Conservation (phyloP, 1,140 invertebrate genomes). For the Solenopsis invicta region DNA sequence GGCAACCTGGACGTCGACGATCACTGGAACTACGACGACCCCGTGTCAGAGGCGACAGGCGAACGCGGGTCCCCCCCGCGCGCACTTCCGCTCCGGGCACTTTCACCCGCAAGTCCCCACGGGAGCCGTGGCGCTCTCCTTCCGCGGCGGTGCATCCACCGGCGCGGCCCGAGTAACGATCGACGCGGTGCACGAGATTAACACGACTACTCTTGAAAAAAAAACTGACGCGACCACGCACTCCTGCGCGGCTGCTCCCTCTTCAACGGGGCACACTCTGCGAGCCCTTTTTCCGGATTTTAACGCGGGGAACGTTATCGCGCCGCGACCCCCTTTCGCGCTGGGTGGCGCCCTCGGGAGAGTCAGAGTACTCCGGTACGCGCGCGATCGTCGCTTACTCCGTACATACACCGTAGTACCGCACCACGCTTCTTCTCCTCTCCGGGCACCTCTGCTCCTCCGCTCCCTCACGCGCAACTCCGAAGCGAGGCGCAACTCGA, state of each 20-base stretch:
- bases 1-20: background rate
- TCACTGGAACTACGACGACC: background rate
- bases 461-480: conserved; percentile 25
- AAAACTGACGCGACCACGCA: background rate
- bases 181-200: conserved; percentile 20
- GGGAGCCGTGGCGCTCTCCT: background rate
- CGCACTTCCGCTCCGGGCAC: conserved; percentile 21
- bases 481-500: conserved; percentile 31
- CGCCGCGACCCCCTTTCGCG: conserved; percentile 42
- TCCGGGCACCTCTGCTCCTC: background rate
- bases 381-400: conserved; percentile 30
- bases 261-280: conserved; percentile 13
- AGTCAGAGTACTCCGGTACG: conserved; percentile 3
- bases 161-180: conserved; percentile 38
- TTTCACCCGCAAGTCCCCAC: conserved; percentile 41
- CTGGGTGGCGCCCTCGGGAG: conserved; percentile 60
- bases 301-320: conserved; percentile 32
- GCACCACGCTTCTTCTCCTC: conserved; percentile 39
- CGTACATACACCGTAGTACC: background rate
- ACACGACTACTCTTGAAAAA: conserved; percentile 6
- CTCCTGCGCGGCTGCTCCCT: background rate
- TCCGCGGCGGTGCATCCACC: conserved; percentile 15
- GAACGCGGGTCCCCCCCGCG: background rate
- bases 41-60: background rate
- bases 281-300: background rate